Evolutionary conservation across 2,797 vertebrate species (phyloP).

Genomic region (Hybognathus amarus): DNA sequence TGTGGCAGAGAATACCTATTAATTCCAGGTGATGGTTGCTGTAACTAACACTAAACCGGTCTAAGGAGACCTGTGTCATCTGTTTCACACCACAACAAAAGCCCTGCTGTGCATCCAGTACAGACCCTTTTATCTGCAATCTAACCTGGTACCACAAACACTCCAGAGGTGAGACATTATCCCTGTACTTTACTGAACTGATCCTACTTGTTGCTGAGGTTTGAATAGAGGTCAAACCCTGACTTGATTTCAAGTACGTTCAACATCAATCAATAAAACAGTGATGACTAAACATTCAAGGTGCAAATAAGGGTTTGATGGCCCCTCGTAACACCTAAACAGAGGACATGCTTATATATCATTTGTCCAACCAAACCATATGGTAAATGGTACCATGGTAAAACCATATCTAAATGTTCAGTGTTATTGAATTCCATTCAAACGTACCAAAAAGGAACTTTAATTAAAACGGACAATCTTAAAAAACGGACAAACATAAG

Average conservation of each 20-base stretch:
- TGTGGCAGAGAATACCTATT: slow-evolving; percentile 56
- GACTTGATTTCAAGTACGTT: neutral
- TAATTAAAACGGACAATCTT: neutral
- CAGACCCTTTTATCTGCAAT: slow-evolving; percentile 14
- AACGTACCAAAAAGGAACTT: neutral
- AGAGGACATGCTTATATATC: neutral
- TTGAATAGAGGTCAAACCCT: slow-evolving; percentile 1
- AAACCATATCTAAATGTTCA: neutral
- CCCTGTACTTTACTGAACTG: neutral
- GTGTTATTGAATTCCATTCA: neutral
- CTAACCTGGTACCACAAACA: neutral
- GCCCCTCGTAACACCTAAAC: neutral
- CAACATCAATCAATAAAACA: neutral
- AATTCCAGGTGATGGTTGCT: slow-evolving; percentile 70
- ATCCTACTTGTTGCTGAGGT: neutral
- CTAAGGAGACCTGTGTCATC: slow-evolving; percentile 54
- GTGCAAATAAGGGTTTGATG: slow-evolving; percentile 12
- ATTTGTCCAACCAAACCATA: too few species aligned
- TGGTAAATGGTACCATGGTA: too few species aligned
- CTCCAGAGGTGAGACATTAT: neutral
- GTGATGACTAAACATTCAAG: slow-evolving; percentile 22
- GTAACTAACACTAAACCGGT: slow-evolving; percentile 46
- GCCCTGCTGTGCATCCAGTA: slow-evolving; percentile 22
- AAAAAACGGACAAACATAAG: too few species aligned
- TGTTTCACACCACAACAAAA: slow-evolving; percentile 40